Conservation (phyloP, 2,888 invertebrate species). For the Unio delphinus region DNA sequence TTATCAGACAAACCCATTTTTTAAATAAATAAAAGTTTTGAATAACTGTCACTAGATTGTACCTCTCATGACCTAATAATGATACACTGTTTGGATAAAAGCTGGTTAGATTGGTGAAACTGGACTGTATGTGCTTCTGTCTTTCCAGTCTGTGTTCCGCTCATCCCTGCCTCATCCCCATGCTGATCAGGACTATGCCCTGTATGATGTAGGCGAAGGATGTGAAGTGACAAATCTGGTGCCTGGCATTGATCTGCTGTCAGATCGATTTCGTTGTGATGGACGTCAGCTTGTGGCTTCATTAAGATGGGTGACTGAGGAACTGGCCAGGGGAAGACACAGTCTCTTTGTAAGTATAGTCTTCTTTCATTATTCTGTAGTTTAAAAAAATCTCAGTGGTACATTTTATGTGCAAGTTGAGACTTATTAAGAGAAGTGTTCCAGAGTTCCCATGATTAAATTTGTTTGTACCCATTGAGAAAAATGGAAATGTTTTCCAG, state of each 20-base stretch:
- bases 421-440: too few relatives aligned
- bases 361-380: background rate
- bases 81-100: too few relatives aligned
- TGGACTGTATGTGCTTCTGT: background rate
- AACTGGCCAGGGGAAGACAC: conserved; percentile 65
- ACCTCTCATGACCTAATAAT: too few relatives aligned
- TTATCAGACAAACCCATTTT: too few relatives aligned
- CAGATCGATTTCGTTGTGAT: conserved; percentile 68
- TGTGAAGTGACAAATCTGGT: conserved; percentile 67
- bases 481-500: too few relatives aligned
- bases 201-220: conserved; percentile 68
- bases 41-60: too few relatives aligned
- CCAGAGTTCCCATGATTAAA: too few relatives aligned
- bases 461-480: too few relatives aligned
- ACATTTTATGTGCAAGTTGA: too few relatives aligned
- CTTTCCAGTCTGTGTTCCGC: conserved; percentile 65
- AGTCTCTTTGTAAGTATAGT: conserved; percentile 65
- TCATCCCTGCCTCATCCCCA: conserved; percentile 69
- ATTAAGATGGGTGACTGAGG: conserved; percentile 67
- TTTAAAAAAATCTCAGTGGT: too few relatives aligned
- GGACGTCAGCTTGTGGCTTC: conserved; percentile 65
- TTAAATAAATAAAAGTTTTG: too few relatives aligned
- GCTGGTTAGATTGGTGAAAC: too few relatives aligned
- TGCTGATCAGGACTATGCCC: conserved; percentile 69
- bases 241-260: conserved; percentile 67